phyloP scores from a whole-genome alignment of 2,888 invertebrate species.

The Bruchidius siliquastri region DNA sequence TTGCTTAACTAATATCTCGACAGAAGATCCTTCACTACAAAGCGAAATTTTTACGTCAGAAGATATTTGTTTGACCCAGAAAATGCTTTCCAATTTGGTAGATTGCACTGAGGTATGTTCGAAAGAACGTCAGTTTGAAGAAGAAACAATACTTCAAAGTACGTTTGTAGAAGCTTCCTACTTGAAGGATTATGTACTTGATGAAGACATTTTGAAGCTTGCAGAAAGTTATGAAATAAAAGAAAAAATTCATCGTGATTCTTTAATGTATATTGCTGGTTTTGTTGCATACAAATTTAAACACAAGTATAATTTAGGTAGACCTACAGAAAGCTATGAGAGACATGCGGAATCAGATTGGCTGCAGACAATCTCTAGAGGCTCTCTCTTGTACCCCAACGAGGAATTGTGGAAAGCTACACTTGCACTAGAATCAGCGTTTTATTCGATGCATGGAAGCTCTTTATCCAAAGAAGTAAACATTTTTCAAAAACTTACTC shows the following conservation, averaged over 20 bases:
- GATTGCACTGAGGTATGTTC: background rate
- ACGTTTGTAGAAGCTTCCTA: constrained; percentile 1
- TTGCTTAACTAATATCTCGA: constrained; percentile 1
- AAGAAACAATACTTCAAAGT: background rate
- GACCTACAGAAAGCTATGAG: too few species aligned
- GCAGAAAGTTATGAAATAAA: background rate
- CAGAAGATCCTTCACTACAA: background rate
- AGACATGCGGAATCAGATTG: too few species aligned
- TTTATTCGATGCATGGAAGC: too few species aligned
- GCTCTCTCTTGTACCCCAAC: too few species aligned
- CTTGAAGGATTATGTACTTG: background rate
- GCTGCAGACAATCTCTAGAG: too few species aligned
- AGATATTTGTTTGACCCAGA: background rate
- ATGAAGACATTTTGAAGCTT: background rate
- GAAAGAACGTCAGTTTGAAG: background rate
- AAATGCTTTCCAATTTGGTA: background rate
- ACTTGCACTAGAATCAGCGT: too few species aligned
- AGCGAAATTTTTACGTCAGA: background rate
- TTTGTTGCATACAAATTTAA: constrained; percentile 1
- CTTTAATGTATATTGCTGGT: constrained; percentile 1
- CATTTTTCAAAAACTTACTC: background rate
- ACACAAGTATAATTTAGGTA: too few species aligned
- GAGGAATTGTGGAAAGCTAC: too few species aligned
- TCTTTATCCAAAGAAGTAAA: too few species aligned
- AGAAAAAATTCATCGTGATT: constrained; percentile 3